Evolutionary conservation across 2,797 vertebrate species (phyloP).

Genomic region (Orestias chungarensis): DNA sequence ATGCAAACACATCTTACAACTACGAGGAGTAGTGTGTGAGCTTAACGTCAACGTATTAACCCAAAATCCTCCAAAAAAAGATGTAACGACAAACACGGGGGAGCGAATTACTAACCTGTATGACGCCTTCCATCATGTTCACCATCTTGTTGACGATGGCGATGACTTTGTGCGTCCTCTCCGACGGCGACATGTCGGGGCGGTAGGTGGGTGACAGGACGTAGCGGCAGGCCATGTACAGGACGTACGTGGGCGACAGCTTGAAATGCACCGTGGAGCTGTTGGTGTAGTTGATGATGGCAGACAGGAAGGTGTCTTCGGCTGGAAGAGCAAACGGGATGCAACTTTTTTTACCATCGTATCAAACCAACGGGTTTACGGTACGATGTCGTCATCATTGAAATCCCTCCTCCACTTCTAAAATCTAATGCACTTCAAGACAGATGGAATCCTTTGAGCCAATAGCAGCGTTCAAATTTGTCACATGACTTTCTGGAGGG

Average conservation of each 20-base stretch:
- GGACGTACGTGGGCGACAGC: constrained; percentile 92
- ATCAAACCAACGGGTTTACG: background rate
- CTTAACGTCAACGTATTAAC: constrained; percentile 6
- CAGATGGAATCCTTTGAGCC: too few species aligned
- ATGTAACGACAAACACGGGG: background rate
- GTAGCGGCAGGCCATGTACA: constrained; percentile 97
- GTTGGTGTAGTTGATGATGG: constrained; percentile 99
- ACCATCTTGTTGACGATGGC: constrained; percentile 99
- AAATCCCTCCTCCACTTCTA: too few species aligned
- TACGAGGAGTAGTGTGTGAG: constrained; percentile 44
- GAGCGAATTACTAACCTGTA: constrained; percentile 87
- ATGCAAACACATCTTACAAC: constrained; percentile 37
- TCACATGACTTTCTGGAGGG: too few species aligned
- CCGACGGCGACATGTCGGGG: constrained; percentile 89
- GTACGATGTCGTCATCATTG: too few species aligned
- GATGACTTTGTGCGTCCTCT: constrained; percentile 94
- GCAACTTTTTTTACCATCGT: background rate
- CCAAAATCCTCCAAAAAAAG: constrained; percentile 2
- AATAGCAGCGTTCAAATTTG: too few species aligned
- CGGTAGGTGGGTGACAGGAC: constrained; percentile 91
- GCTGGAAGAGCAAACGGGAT: constrained; percentile 72
- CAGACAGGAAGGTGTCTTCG: constrained; percentile 96
- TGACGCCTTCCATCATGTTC: constrained; percentile 99
- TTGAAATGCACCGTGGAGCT: constrained; percentile 99
- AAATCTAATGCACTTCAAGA: too few species aligned